These are phyloP conservation scores for Macrostomum cliftonense DNA, from an alignment of 2,888 invertebrate genomes.

Conservation along the genomic window DNA sequence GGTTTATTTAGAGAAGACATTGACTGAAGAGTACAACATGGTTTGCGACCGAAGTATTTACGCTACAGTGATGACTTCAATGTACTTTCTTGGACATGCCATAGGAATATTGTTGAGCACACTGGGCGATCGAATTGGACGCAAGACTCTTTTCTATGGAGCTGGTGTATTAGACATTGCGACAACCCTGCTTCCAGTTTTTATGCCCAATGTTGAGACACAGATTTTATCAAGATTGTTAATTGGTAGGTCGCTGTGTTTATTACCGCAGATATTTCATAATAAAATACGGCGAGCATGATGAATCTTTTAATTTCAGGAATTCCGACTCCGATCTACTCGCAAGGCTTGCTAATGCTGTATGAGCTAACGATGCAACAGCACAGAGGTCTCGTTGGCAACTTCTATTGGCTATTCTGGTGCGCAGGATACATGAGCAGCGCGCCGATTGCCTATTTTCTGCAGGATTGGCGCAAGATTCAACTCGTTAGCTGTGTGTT, in stretches of 20 bases:
- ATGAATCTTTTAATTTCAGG: background rate
- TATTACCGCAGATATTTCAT: no score
- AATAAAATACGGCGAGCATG: no score
- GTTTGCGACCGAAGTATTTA: background rate
- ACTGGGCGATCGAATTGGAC: slow-evolving; percentile 5
- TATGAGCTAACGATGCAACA: background rate
- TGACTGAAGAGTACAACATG: slow-evolving; percentile 6
- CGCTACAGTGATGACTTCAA: background rate
- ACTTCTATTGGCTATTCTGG: slow-evolving; percentile 6
- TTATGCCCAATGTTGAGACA: slow-evolving; percentile 2
- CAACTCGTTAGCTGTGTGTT: no score
- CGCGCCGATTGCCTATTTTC: background rate
- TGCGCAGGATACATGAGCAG: slow-evolving; percentile 5
- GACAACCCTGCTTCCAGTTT: background rate
- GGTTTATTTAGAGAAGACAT: background rate
- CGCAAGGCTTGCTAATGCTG: background rate
- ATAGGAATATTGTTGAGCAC: slow-evolving; percentile 1
- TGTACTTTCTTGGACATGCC: slow-evolving; percentile 2
- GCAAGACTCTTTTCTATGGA: background rate
- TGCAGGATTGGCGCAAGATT: slow-evolving; percentile 1
- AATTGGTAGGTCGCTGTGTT: no score
- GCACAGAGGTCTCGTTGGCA: slow-evolving; percentile 1
- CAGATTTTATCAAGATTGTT: slow-evolving; percentile 1
- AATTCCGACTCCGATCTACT: background rate
- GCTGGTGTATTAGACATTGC: slow-evolving; percentile 1